These are phyloP conservation scores for Drosophila nr. medialis DNA, from an alignment of 2,888 invertebrate species.

Conservation along the genomic window DNA sequence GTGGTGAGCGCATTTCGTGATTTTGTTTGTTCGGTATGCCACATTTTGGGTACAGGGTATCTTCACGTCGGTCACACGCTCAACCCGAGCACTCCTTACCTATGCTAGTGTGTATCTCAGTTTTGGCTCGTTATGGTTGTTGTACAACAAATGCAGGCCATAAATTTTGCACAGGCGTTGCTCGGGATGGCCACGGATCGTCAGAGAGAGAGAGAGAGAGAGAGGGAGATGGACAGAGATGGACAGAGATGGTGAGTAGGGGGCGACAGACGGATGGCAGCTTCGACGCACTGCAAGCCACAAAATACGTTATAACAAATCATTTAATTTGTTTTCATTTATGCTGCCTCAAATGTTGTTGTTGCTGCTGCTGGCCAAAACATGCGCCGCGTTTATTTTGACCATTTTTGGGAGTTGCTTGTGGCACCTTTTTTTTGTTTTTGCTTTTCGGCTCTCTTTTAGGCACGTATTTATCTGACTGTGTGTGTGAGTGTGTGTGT, in stretches of 20 bases:
- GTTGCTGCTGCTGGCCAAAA: slow-evolving; percentile 30
- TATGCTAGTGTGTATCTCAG: slow-evolving; percentile 24
- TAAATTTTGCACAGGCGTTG: slow-evolving; percentile 61
- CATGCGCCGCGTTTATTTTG: slow-evolving; percentile 56
- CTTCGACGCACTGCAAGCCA: slow-evolving; percentile 35
- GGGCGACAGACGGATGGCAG: slow-evolving; percentile 11
- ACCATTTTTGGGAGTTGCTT: slow-evolving; percentile 68
- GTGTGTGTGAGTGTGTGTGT: slow-evolving; percentile 9
- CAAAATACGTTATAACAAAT: slow-evolving; percentile 49
- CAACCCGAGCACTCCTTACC: slow-evolving; percentile 4
- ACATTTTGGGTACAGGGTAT: background rate
- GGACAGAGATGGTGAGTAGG: background rate
- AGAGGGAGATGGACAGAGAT: background rate
- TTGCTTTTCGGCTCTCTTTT: slow-evolving; percentile 41
- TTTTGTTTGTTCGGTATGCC: background rate
- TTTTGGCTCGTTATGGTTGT: slow-evolving; percentile 30
- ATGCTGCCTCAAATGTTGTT: slow-evolving; percentile 38
- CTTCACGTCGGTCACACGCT: background rate
- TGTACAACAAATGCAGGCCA: slow-evolving; percentile 60
- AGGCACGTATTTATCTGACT: slow-evolving; percentile 26
- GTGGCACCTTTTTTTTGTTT: slow-evolving; percentile 43
- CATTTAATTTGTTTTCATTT: slow-evolving; percentile 63
- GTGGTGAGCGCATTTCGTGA: background rate
- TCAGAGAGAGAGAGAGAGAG: slow-evolving; percentile 6
- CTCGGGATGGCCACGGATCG: slow-evolving; percentile 49